phyloP scores from a whole-genome alignment of 2,113 vertebrate genomes.

The Delphinapterus leucas region DNA sequence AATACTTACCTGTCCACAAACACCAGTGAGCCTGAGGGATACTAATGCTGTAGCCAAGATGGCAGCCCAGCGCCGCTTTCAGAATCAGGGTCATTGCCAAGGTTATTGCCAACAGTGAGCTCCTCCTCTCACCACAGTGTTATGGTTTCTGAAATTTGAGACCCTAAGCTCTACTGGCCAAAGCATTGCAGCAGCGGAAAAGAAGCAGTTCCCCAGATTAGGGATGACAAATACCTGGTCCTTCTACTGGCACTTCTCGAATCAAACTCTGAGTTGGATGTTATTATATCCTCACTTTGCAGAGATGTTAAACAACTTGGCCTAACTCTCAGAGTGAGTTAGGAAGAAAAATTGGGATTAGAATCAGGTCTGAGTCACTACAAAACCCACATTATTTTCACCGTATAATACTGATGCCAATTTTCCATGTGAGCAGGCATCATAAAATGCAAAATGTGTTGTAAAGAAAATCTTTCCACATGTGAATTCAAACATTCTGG shows the following conservation, averaged over 20 bases:
- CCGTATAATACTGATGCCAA: background rate
- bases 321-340: background rate
- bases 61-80: background rate
- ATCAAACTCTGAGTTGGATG: background rate
- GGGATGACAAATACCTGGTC: background rate
- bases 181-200: background rate
- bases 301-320: background rate
- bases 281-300: background rate
- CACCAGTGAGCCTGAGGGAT: background rate
- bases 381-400: background rate
- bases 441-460: background rate
- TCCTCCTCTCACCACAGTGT: accelerated
- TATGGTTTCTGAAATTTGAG: background rate
- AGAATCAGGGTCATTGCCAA: background rate
- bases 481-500: background rate
- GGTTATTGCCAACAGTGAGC: too few relatives aligned
- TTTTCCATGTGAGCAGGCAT: background rate
- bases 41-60: background rate
- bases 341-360: background rate
- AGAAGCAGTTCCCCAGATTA: background rate
- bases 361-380: slow-evolving; percentile 7
- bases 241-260: background rate
- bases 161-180: background rate
- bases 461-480: background rate
- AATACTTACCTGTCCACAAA: background rate